Base-by-base conservation (phyloP, 2,113 vertebrate genomes). In the Rhipidura dahli region DNA sequence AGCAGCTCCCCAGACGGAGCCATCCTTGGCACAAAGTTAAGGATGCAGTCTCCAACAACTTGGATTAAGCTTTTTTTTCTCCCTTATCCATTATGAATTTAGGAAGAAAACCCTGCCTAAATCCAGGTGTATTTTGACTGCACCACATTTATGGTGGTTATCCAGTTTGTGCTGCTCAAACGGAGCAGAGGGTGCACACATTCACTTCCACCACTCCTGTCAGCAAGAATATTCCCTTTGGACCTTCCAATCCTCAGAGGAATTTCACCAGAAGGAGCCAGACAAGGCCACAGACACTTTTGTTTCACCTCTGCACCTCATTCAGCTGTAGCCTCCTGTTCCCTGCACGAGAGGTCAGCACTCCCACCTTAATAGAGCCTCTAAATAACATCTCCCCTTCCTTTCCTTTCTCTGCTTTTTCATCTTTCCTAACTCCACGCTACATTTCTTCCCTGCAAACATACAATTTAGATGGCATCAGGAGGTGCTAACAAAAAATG, bases 391-490 rank as follows among this genome's bases (percentile, higher is more conserved):
- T 15, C 31, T 64, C 37, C 7, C 51, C 15, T 50, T 24, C 63
- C 60, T 69, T 31, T 30, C 27, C 33, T 27, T 45, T 10, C 15
- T 8, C 47, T 44, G 33, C 33, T 49, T 83, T 88, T 80, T 65
- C 79, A 86, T 83, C 85, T 82, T 15, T 30, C 37, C 76, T 2
- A 76, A 24, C 68, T 83, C 92, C 75, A 86, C 17, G 7, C 83
- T 60, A 73, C 45, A 83, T 91, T 92, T 94, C 87, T 92, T 56
- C 40, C 79, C 65, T 60, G 75, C 76, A 88, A 90, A 81, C 83
- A 91, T 75, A 56, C 86, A 40, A 77, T 76, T 87, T 79, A 40
- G 71, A 54, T 78, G 76, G 86, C 80, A 83, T 91, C 78, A 80
- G 75, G 81, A 92, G 84, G 68, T 68, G 70, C 77, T 68, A 83